Evolutionary conservation across 2,797 vertebrate genomes (phyloP).

Genomic region (Acanthornis magna): DNA sequence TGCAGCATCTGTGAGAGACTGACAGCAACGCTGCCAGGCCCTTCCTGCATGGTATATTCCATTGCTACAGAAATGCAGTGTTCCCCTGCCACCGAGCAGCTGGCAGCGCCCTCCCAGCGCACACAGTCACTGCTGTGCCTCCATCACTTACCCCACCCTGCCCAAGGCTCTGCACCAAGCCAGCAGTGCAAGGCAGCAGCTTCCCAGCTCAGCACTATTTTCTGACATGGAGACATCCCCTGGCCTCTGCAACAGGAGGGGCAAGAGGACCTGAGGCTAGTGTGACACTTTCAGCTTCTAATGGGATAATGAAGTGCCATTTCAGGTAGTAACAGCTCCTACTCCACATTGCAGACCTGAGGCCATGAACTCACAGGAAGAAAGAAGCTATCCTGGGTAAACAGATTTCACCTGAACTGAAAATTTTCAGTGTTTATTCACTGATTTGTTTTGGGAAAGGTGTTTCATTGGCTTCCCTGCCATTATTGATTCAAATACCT

Average conservation of each 20-base stretch:
- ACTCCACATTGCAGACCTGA: neutral
- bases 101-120: neutral
- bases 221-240: neutral
- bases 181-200: rapidly evolving
- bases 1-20: rapidly evolving
- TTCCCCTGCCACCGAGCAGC: neutral
- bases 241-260: rapidly evolving
- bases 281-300: neutral
- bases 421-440: neutral
- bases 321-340: slow-evolving; percentile 13
- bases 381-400: neutral
- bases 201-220: neutral
- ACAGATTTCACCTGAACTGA: neutral
- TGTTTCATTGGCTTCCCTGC: neutral
- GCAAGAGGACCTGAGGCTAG: neutral
- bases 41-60: rapidly evolving
- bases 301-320: neutral
- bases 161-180: neutral
- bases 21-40: neutral
- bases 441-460: neutral
- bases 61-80: neutral
- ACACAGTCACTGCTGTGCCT: rapidly evolving
- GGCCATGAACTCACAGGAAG: neutral
- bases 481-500: neutral
- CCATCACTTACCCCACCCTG: rapidly evolving